Evolutionary conservation across 2,797 vertebrate genomes (phyloP), one percentile per base, ranked within the genome.

Genomic region (Phrynocephalus guinanensis): DNA sequence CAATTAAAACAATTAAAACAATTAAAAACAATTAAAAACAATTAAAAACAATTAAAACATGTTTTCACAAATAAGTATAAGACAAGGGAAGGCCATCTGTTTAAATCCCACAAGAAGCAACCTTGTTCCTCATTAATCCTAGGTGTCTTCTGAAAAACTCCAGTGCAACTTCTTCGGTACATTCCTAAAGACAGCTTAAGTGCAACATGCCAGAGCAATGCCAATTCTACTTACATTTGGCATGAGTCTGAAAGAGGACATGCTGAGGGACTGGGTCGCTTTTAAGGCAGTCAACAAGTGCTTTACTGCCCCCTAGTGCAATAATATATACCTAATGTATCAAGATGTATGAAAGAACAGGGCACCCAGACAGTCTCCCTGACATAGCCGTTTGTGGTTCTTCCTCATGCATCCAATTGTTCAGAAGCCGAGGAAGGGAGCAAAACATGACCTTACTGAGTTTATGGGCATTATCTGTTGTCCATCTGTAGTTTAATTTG

Each of bases 281-380:
- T 71, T 80, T 72, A 88, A 66, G 30, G 30, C 52, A 67, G 52
- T 38, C 77, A 50, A 79, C 48, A 79, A 79, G 50, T n/a, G 66
- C 24, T 88, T 88, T 88, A 90, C 79, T 88, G 82, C 82, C 79
- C 90, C 91, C 94, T 86, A 93, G 89, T 90, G 92, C 79, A 88
- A 72, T 24, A 87, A 90, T 68, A 76, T 0, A 63, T 83, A 18
- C 13, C 70, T 67, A 87, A 88, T 73, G 70, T 9, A 63, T 63
- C 60, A 63, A 63, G 60, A 4, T 63, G 60, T 63, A 63, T 63
- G 60, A 63, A 63, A 63, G 13, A 5, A 63, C 60, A 63, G 60
- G 60, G 60, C 15, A 63, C 20, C 4, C 60, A 63, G 1, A 63
- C 18, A 2, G 60, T 63, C 60, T 20, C 60, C 60, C 15, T 18